These are phyloP conservation scores for Chloroceryle aenea DNA, from an alignment of 2,113 vertebrate species.

Conservation along the genomic window DNA sequence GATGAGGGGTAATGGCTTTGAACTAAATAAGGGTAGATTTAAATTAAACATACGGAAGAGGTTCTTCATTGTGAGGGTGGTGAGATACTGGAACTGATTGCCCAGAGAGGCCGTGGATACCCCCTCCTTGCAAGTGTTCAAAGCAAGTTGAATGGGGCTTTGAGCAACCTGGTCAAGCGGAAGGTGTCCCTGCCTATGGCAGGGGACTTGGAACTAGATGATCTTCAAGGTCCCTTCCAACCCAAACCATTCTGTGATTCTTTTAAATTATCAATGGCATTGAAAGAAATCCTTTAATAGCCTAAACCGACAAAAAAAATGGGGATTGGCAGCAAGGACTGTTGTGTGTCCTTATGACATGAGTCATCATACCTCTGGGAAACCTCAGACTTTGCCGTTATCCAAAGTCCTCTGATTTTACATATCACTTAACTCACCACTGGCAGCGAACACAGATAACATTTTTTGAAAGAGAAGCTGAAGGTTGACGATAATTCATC, in stretches of 20 bases:
- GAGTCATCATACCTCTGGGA: background rate
- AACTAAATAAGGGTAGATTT: background rate
- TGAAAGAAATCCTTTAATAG: background rate
- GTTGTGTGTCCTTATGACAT: background rate
- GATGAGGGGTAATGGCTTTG: no score
- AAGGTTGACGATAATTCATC: background rate
- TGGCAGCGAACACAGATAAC: background rate
- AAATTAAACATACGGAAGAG: background rate
- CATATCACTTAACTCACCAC: background rate
- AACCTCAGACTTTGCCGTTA: background rate
- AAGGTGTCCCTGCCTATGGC: background rate
- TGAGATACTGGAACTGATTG: background rate
- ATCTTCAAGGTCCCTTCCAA: background rate
- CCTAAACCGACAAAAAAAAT: background rate
- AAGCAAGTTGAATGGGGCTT: background rate
- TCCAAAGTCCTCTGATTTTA: background rate
- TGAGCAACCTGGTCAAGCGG: background rate
- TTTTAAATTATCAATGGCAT: background rate
- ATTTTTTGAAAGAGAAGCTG: background rate
- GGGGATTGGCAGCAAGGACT: background rate
- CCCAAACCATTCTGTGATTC: background rate
- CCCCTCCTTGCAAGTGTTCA: background rate
- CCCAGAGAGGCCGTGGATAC: background rate
- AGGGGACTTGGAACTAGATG: background rate
- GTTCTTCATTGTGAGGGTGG: background rate